Evolutionary conservation across 2,888 invertebrate species (phyloP), one percentile per base, ranked within the genome.

Genomic region (Tethea ocularis): DNA sequence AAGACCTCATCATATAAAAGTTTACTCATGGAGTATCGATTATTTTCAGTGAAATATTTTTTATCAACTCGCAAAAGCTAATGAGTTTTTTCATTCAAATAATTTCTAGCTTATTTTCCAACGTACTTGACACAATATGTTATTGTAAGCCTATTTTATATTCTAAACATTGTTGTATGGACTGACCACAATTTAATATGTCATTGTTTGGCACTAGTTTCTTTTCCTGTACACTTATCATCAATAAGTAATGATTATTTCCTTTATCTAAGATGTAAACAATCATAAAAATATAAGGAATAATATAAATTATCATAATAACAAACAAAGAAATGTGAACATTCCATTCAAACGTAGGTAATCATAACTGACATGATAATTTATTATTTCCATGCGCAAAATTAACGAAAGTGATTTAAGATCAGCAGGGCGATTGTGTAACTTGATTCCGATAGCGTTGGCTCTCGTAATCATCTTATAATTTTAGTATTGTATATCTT

Each of bases 61-160:
- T n/a, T n/a, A 38, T 33, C 15, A 38, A 38, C n/a, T 38, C n/a
- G 38, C 38, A n/a, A 38, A n/a, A 38, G 38, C 38, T 38, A n/a
- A 38, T n/a, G 4, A n/a, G 38, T 77, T 79, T 80, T 78, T 79
- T 72, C 74, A 77, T 78, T 77, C 78, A 73, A 79, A 78, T 78
- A 38, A n/a, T 38, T n/a, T 38, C 13, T 38, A 38, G 38, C 38
- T 2, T 38, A n/a, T 38, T 38, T 38, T n/a, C 46, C 10, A 46
- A 17, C 7, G 20, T 46, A 46, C 20, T 8, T n/a, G 17, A 10
- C 46, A 20, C 41, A 20, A 46, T 46, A 46, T 20, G 46, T 20
- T 17, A 17, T 17, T 17, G 6, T n/a, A 17, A 33, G 33, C 33
- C 33, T 33, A 33, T 13, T 33, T 13, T 46, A 41, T 17, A 20